Conservation (phyloP, 2,888 invertebrate genomes). For the Cheilosia vulpina region DNA sequence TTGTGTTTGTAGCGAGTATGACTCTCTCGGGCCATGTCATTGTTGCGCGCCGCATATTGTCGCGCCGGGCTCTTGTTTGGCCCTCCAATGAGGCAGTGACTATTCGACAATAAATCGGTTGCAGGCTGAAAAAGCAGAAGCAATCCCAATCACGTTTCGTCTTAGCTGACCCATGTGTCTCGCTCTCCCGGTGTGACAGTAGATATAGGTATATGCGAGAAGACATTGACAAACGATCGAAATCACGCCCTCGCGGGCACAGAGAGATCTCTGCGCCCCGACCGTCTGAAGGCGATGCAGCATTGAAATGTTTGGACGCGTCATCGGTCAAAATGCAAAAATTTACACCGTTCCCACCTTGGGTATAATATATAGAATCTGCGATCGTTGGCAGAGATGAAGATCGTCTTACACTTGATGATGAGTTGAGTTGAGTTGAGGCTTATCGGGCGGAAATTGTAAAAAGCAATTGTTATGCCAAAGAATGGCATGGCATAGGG, state of each 20-base stretch:
- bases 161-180: conserved; percentile 61
- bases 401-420: conserved; percentile 73
- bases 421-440: conserved; percentile 60
- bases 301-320: conserved; percentile 73
- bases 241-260: conserved; percentile 74
- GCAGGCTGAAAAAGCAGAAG: conserved; percentile 41
- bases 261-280: conserved; percentile 33
- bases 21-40: conserved; percentile 38
- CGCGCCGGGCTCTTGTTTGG: conserved; percentile 21
- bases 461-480: conserved; percentile 63
- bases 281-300: background rate
- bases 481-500: conserved; percentile 45
- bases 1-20: conserved; percentile 5
- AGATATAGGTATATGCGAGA: background rate
- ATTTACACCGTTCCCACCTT: conserved; percentile 49
- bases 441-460: conserved; percentile 66
- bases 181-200: conserved; percentile 6
- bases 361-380: background rate
- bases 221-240: conserved; percentile 75
- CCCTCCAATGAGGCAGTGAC: conserved; percentile 15
- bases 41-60: conserved; percentile 57
- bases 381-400: conserved; percentile 47
- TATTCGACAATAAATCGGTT: conserved; percentile 58
- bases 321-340: conserved; percentile 70
- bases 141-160: conserved; percentile 62